phyloP scores from a whole-genome alignment of 2,113 vertebrate species.

The Psephotus haematonotus region DNA sequence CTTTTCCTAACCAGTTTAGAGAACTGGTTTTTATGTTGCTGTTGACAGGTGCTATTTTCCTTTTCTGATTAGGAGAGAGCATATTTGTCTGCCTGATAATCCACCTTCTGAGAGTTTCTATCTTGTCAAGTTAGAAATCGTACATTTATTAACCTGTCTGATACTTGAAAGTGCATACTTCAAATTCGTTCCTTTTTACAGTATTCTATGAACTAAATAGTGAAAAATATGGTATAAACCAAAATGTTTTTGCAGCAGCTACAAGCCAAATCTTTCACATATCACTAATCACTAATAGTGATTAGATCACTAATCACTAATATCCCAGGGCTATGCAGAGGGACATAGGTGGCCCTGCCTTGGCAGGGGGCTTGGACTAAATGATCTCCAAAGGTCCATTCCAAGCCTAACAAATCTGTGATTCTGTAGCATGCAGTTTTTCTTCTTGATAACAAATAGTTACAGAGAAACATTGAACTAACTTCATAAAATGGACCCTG shows the following conservation, averaged over 20 bases:
- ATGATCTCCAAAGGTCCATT: neutral
- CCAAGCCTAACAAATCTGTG: neutral
- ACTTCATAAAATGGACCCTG: neutral
- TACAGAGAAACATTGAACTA: neutral
- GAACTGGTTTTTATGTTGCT: neutral
- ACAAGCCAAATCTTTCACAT: neutral
- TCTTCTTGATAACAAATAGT: neutral
- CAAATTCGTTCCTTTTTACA: neutral
- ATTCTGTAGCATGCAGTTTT: neutral
- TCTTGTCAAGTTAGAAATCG: slow-evolving; percentile 35
- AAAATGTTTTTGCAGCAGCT: neutral
- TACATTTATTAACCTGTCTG: slow-evolving; percentile 30
- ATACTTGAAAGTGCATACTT: slow-evolving; percentile 10
- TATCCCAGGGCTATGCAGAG: neutral
- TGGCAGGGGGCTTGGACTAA: neutral
- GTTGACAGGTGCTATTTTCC: slow-evolving; percentile 20
- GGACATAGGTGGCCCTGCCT: neutral
- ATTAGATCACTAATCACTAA: neutral
- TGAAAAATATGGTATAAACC: neutral
- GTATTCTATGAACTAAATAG: neutral
- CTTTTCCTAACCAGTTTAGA: slow-evolving; percentile 35
- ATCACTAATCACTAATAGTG: neutral
- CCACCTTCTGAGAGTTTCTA: neutral
- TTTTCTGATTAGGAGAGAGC: slow-evolving; percentile 13
- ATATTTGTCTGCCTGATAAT: slow-evolving; percentile 17